Percentiles rank a stretch among this genome's conserved stretches.
Conservation (phyloP, 2,888 invertebrate genomes). For the Phortica magna region DNA sequence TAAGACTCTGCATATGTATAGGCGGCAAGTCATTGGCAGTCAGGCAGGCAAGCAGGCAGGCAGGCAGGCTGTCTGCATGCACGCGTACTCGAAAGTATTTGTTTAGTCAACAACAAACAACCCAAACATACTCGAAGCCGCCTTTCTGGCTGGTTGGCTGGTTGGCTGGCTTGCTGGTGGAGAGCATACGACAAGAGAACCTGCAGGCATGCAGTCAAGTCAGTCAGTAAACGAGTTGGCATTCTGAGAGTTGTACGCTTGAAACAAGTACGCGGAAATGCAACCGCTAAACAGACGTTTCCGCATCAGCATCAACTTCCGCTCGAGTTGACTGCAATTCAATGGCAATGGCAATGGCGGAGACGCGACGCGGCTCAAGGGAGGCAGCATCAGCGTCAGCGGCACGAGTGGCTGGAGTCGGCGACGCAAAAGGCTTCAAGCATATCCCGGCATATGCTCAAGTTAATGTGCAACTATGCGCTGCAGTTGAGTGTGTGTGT, state of each 20-base stretch:
- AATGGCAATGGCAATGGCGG: slow-evolving; percentile 46
- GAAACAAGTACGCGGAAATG: slow-evolving; percentile 54
- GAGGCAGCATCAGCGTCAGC: too few species aligned
- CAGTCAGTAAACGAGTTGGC: not conserved
- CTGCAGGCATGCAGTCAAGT: not conserved
- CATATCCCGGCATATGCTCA: slow-evolving; percentile 41
- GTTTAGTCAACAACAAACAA: slow-evolving; percentile 31
- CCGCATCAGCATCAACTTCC: slow-evolving; percentile 47
- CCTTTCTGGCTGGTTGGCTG: not conserved
- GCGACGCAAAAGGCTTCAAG: not conserved
- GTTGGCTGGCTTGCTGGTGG: not conserved
- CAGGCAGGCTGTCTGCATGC: not conserved
- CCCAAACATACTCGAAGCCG: not conserved
- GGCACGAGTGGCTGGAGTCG: not conserved
- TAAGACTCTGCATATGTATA: slow-evolving; percentile 10
- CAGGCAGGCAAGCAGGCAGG: not conserved
- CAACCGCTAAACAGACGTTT: slow-evolving; percentile 65
- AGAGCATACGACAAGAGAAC: not conserved
- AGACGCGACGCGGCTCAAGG: too few species aligned
- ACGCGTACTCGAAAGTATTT: slow-evolving; percentile 10
- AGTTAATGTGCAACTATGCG: slow-evolving; percentile 22
- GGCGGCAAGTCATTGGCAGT: slow-evolving; percentile 23
- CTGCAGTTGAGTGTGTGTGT: slow-evolving; percentile 7
- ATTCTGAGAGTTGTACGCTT: slow-evolving; percentile 8
- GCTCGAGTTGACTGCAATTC: slow-evolving; percentile 46